Base-by-base conservation (phyloP, 2,888 invertebrate species). In the Branchinecta sandiegonensis region DNA sequence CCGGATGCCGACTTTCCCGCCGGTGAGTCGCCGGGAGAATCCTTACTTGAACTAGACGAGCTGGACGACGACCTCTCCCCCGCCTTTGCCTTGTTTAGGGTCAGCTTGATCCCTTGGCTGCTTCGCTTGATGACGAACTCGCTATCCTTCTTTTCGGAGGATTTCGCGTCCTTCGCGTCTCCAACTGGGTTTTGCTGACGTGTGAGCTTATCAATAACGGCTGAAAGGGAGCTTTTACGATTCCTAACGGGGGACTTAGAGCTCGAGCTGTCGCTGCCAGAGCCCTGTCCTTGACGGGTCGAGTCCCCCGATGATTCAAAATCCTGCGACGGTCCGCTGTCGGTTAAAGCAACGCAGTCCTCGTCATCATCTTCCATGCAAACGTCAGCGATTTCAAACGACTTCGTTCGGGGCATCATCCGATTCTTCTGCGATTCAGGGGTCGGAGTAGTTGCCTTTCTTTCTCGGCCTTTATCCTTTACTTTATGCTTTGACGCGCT, bases 51-150 rank as follows among this genome's bases (percentile, higher is more conserved):
- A 11, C 69, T 66, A 12, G 70, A 67, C 47, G 67, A 66, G 48
- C 68, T 69, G 4, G 69, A 72, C 47, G 88, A 88, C 75, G 88
- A 87, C 37, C 85, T 84, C 74, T 87, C 82, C 48, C 72, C 72
- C 50, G 73, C 73, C 47, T 74, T 73, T 0, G 92, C 90, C 80
- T 93, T 93, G 75, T 92, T 93, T 46, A 93, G 91, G 4, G 91
- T 94, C 68, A 94, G 84, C 77, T 93, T 94, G 80, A 94, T 89
- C 6, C 91, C 91, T 73, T 91, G 91, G 14, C 86, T 86, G 75
- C 90, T 90, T 23, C 63, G n/a, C 75, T 92, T 93, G 0, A 93
- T 89, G 8, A 67, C 67, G 14, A 67, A 67, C 14, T 67, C 70
- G 6, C 65, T 67, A 47, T 68, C 66, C 67, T 65, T 70, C 67